Evolutionary conservation across 2,888 invertebrate genomes (phyloP).

Genomic region (Aproaerema taeniolella): DNA sequence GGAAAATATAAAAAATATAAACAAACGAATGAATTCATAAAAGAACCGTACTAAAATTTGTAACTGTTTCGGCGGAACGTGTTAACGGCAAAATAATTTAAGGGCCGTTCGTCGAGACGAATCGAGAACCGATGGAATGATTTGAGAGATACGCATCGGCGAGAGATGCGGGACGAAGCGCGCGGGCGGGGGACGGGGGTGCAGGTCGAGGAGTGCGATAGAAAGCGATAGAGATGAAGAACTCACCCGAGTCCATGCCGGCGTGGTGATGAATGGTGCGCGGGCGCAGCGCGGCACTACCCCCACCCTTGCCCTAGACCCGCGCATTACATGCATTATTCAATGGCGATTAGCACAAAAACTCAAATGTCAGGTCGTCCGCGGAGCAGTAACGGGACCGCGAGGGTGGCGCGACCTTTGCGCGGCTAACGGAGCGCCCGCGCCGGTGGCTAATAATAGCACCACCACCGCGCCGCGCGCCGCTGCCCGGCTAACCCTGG

Average conservation of each 20-base stretch:
- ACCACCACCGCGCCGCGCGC: background rate
- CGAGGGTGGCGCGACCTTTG: conserved; percentile 14
- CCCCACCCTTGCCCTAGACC: too few relatives aligned
- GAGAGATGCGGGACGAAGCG: background rate
- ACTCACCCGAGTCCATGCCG: conserved; percentile 53
- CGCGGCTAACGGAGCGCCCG: conserved; percentile 11
- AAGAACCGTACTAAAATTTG: background rate
- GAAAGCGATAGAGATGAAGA: background rate
- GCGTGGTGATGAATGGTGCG: conserved; percentile 28
- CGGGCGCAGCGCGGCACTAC: conserved; percentile 19
- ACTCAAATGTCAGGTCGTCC: conserved; percentile 51
- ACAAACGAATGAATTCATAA: conserved; percentile 4
- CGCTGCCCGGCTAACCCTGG: conserved; percentile 8
- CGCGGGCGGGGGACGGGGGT: background rate
- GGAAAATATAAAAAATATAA: conserved; percentile 17
- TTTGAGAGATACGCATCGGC: background rate
- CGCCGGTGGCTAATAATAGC: conserved; percentile 12
- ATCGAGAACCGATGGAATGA: background rate
- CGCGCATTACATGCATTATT: conserved; percentile 22
- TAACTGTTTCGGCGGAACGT: conserved; percentile 3
- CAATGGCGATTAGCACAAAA: conserved; percentile 39
- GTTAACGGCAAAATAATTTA: conserved; percentile 1
- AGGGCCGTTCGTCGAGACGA: conserved; percentile 1
- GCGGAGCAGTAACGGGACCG: conserved; percentile 33
- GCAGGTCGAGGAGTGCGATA: background rate